Conservation (phyloP, 1,140 invertebrate genomes). For the Wiebesia pumilae region DNA sequence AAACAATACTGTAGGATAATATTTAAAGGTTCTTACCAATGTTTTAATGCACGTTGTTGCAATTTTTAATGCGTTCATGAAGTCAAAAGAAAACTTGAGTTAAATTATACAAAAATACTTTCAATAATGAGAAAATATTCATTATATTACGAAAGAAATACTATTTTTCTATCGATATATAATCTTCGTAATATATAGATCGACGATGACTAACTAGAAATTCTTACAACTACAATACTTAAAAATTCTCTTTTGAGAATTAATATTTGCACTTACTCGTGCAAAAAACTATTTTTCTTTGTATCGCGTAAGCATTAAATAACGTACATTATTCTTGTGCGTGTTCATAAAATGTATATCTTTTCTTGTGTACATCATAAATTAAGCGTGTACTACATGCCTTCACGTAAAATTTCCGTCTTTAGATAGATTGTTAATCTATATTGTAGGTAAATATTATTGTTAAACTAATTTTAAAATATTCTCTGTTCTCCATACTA, state of each 20-base stretch:
- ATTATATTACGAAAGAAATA: neutral
- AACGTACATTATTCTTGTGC: neutral
- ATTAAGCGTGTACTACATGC: neutral
- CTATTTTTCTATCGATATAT: neutral
- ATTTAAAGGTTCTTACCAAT: neutral
- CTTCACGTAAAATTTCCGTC: neutral
- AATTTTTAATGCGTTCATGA: neutral
- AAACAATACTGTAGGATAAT: neutral
- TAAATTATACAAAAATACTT: neutral
- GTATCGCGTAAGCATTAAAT: neutral
- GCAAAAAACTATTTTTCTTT: neutral
- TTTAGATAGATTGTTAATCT: neutral
- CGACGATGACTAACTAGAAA: neutral
- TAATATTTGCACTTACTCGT: neutral
- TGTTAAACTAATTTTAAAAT: neutral
- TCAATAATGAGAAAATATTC: neutral
- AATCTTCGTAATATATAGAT: neutral
- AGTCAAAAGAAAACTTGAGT: neutral
- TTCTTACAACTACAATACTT: neutral
- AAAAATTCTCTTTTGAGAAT: neutral
- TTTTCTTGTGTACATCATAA: neutral
- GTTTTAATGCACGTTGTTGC: neutral
- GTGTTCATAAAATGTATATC: neutral
- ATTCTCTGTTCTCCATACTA: neutral
- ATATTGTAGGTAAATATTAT: neutral